Evolutionary conservation across 2,888 invertebrate genomes (phyloP).

Genomic region (Drosophila pseudotalamancana): DNA sequence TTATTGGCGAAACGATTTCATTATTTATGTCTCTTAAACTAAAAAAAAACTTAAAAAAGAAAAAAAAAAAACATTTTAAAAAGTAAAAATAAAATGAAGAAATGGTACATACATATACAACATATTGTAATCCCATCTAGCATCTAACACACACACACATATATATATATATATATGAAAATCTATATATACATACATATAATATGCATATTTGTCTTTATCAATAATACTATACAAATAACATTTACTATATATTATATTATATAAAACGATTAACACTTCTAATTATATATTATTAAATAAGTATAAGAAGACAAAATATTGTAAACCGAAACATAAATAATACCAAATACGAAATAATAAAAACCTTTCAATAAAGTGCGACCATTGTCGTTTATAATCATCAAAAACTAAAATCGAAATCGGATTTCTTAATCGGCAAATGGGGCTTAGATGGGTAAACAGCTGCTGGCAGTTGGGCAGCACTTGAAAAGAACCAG

Average conservation of each 20-base stretch:
- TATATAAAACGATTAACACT: too few species aligned
- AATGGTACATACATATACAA: conserved; percentile 43
- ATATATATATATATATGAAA: conserved; percentile 39
- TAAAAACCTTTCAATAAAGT: conserved; percentile 80
- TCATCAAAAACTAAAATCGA: conserved; percentile 67
- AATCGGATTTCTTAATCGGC: conserved; percentile 7
- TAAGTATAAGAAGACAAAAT: conserved; percentile 57
- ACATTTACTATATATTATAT: conserved; percentile 71
- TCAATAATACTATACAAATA: conserved; percentile 71
- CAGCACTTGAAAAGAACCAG: conserved; percentile 4
- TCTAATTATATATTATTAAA: conserved; percentile 5
- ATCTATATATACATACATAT: conserved; percentile 21
- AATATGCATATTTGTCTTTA: conserved; percentile 79
- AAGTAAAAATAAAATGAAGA: conserved; percentile 27
- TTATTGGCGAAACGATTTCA: conserved; percentile 73
- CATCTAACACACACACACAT: conserved; percentile 50
- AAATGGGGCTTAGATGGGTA: neutral
- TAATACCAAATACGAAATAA: conserved; percentile 34
- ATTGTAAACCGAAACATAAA: conserved; percentile 58
- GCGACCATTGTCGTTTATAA: conserved; percentile 81
- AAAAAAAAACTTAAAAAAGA: conserved; percentile 35
- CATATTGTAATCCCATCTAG: conserved; percentile 70
- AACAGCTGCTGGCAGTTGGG: conserved; percentile 22
- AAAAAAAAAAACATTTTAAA: conserved; percentile 34
- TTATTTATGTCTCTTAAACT: conserved; percentile 50